Base-by-base conservation (phyloP, 35 echinoderm and acorn worm genomes). In the Patiria miniata region DNA sequence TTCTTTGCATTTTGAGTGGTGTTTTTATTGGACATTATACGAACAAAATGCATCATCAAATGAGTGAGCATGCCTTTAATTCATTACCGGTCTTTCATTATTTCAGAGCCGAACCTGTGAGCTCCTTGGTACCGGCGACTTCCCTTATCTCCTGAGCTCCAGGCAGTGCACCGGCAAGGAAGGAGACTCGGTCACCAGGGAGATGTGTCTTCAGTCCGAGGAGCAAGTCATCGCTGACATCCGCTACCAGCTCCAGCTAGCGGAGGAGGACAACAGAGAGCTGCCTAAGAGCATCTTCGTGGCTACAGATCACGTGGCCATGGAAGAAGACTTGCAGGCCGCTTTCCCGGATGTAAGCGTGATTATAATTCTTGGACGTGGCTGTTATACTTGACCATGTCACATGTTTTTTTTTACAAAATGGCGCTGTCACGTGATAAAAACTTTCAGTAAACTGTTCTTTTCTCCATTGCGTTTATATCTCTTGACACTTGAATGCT, bases 151-250 rank as follows among this genome's bases (percentile, higher is more conserved):
- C 6, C 88, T 99, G 52, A 94, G 91, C n/a, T 94, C 93, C 8
- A 50, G 81, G 22, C 93, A 94, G 36, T 99, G 96, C 73, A 88
- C 86, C 30, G 87, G 96, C 7, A 82, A 88, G 19, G 77, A 95
- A 79, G 47, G 36, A 9, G 80, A 86, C 30, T 82, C 50, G 8
- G 87, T 95, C 1, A 87, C 90, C 38, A 83, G 56, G 39, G 78
- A 99, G 51, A 86, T 99, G 60, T 98, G 95, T 38, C 89, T 95
- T 16, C 96, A 99, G 34, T 92, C 92, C 3, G 96, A 99, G 51
- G 92, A 94, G 40, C 92, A 91, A 39, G 96, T 99, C 47, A 80
- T 91, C 34, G 52, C 88, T 39, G 93, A 99, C 51, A 87, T 97
- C 8, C 28, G 91, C 8, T 73, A 26, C 29, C 65, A 73, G 65